Base-by-base conservation (phyloP, 2,888 invertebrate genomes). In the Heliothis peltigera region DNA sequence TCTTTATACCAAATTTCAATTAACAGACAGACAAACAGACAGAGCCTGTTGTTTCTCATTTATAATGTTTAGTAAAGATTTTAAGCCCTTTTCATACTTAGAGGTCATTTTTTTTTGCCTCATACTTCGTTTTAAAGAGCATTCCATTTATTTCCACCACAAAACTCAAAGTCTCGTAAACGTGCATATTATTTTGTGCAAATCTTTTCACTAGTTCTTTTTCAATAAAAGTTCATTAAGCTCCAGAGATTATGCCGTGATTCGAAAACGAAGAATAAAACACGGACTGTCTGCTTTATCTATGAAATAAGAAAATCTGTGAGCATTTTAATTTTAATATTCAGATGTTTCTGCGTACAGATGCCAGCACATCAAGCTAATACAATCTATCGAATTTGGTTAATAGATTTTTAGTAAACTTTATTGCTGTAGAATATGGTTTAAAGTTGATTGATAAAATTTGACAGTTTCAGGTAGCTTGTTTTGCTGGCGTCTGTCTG, bases 111-210 rank as follows among this genome's bases (percentile, higher is more conserved):
- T 15, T 35, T 35, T 35, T 12, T 35, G 4, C 4, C 51, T 52
- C 18, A 17, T n/a, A 32, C 6, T 46, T 46, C 2, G 12, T 22
- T 66, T 66, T 22, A 17, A 12, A 43, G 12, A 21, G 48, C 18
- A 70, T 70, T 44, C 1, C 47, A 0, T 19, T 28, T 10, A 53
- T 53, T 75, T 70, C 25, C 39, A 43, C 18, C 42, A 49, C 60
- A 25, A 49, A 28, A 75, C 17, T 21, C 15, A 48, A 39, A 32
- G 18, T 35, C 10, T 51, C 55, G 22, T 28, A 52, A 52, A 55
- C 25, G 64, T 65, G 77, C 74, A 58, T 51, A 73, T 66, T 72
- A 17, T 42, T 66, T 71, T 57, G 44, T 58, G 18, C n/a, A 17
- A 56, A 65, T 56, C 44, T 77, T 77, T 72, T 65, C 32, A 57